Percentiles rank a stretch among this genome's conserved stretches.
phyloP scores from a whole-genome alignment of 2,113 vertebrate species.

The Anolis sagrei region DNA sequence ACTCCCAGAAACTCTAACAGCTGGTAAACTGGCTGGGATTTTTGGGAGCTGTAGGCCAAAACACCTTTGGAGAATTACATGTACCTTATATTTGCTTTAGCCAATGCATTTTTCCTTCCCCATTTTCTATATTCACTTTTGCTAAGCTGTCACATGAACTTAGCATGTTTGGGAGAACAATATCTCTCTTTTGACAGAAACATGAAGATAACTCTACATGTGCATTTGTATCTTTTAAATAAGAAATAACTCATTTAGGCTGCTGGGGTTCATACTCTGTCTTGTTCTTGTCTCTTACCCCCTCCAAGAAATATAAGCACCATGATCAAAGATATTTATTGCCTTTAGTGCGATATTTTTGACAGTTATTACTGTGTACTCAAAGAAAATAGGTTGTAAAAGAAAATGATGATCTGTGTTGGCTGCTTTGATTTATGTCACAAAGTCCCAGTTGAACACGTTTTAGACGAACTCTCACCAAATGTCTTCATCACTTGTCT shows the following conservation, averaged over 20 bases:
- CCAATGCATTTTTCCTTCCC: not conserved
- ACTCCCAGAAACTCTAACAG: too few species aligned
- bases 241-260: not conserved
- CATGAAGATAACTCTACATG: not conserved
- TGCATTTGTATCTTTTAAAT: not conserved
- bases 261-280: not conserved
- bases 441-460: not conserved
- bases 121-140: not conserved
- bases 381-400: not conserved
- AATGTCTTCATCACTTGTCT: not conserved
- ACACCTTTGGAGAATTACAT: too few species aligned
- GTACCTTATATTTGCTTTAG: too few species aligned
- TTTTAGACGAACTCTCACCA: conserved; percentile 22
- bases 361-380: conserved; percentile 28
- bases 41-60: too few species aligned
- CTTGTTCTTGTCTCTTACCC: not conserved
- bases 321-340: not conserved
- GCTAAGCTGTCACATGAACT: not conserved
- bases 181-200: not conserved
- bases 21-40: too few species aligned
- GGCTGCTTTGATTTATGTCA: conserved; percentile 2
- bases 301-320: not conserved
- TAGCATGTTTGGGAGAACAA: not conserved
- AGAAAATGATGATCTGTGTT: not conserved
- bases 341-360: conserved; percentile 15